Evolutionary conservation across 2,797 vertebrate genomes (phyloP), one percentile per base, ranked within the genome.

Genomic region (Lithobates pipiens): DNA sequence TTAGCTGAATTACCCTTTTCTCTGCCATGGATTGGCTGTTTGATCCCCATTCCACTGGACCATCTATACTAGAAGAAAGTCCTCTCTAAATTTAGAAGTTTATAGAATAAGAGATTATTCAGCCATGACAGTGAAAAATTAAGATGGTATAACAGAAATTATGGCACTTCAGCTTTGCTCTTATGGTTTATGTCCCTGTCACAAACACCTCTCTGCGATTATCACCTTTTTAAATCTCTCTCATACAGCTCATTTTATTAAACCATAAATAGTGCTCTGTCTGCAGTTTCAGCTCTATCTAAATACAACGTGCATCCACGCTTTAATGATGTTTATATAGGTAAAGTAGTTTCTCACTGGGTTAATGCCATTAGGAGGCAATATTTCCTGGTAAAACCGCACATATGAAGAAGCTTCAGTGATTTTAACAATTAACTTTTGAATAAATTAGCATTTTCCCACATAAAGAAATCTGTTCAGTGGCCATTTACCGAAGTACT

Each of bases 191-290:
- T 74, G 54, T 79, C n/a, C 42, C 44, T 75, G 84, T 80, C 77
- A 29, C 77, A 61, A 32, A 44, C 70, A 46, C 70, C 71, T 85
- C 77, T 74, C 57, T 79, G 54, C 39, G 65, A 80, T 85, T 75
- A 85, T 76, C 77, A 80, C 70, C 84, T 75, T 85, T 85, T 44
- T 80, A 85, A 80, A 80, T 85, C 84, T 69, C 54, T 63, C 44
- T 74, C 61, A 44, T 80, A 73, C 70, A 73, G 54, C 25, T 79
- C 70, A 73, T 54, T 46, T 32, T 46, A 68, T 42, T 80, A 75
- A 80, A 23, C 57, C 39, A 67, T 80, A 85, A 67, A 77, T 70
- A 61, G 42, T 39, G 73, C 39, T 44, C 72, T 25, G 42, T 54
- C 29, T 77, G 25, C 42, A 46, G 65, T 70, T 65, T 39, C 32